phyloP scores from a whole-genome alignment of 2,113 vertebrate species.

The Orycteropus afer region DNA sequence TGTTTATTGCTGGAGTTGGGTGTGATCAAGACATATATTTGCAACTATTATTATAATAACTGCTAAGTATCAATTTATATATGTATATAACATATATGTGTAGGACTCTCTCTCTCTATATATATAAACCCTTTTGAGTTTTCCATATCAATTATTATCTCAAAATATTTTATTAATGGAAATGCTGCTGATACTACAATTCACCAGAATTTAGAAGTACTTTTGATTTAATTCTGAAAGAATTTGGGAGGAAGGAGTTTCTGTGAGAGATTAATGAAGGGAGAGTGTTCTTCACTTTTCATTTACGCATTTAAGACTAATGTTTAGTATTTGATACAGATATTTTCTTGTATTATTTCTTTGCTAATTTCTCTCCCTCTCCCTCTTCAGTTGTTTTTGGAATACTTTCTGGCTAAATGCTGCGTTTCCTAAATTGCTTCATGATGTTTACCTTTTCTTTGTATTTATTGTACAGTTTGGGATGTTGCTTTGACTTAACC shows the following conservation, averaged over 20 bases:
- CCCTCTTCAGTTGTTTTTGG: neutral
- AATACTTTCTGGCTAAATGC: neutral
- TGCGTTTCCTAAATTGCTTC: neutral
- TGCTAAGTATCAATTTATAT: neutral
- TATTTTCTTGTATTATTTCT: neutral
- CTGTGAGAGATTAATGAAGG: conserved; percentile 24
- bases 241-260: neutral
- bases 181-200: neutral
- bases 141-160: neutral
- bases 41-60: neutral
- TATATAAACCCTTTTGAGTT: conserved; percentile 12
- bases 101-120: too few relatives aligned
- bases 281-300: neutral
- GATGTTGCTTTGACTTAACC: conserved; percentile 10
- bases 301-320: neutral
- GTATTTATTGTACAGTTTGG: neutral
- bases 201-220: neutral
- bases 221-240: conserved; percentile 35
- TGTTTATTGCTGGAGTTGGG: neutral
- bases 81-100: too few relatives aligned
- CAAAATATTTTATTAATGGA: neutral
- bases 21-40: neutral
- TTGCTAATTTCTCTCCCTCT: neutral
- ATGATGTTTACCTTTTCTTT: neutral
- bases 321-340: neutral